A percentile compares a stretch with the other conserved stretches of the same genome.
These are phyloP conservation scores for Eupeodes latifasciatus DNA, from an alignment of 2,888 invertebrate genomes.

Conservation along the genomic window DNA sequence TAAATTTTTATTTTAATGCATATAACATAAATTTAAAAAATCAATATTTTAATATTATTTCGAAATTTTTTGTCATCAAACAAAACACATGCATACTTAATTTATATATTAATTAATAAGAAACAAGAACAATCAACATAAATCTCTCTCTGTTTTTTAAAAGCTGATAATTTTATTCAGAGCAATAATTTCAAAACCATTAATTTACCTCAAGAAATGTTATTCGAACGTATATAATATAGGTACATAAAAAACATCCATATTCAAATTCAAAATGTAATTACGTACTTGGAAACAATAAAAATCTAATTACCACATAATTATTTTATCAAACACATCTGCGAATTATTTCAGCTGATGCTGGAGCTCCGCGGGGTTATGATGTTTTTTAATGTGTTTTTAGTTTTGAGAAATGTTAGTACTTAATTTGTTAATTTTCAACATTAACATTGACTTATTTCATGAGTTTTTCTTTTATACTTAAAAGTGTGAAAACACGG, in stretches of 20 bases:
- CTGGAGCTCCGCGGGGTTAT: background rate
- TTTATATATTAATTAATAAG: too few relatives aligned
- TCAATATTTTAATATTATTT: too few relatives aligned
- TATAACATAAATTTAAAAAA: too few relatives aligned
- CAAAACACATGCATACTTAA: too few relatives aligned
- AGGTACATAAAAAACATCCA: too few relatives aligned
- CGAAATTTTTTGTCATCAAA: too few relatives aligned
- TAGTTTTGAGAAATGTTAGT: constrained; percentile 26
- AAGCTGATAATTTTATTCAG: too few relatives aligned
- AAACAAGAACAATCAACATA: too few relatives aligned
- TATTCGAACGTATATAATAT: too few relatives aligned
- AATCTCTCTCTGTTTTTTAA: too few relatives aligned
- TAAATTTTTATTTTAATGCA: too few relatives aligned
- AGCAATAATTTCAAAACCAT: background rate
- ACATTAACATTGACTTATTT: constrained; percentile 32
- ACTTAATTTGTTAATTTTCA: constrained; percentile 20
- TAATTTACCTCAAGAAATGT: background rate
- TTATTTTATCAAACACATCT: constrained; percentile 23
- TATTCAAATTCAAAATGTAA: background rate
- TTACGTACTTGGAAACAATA: background rate
- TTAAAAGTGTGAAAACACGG: background rate
- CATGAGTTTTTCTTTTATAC: background rate
- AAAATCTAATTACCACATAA: constrained; percentile 26
- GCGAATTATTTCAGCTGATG: background rate
- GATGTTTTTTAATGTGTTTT: constrained; percentile 24